Evolutionary conservation across 2,888 invertebrate genomes (phyloP).

Genomic region (Pogonocherus hispidulus): DNA sequence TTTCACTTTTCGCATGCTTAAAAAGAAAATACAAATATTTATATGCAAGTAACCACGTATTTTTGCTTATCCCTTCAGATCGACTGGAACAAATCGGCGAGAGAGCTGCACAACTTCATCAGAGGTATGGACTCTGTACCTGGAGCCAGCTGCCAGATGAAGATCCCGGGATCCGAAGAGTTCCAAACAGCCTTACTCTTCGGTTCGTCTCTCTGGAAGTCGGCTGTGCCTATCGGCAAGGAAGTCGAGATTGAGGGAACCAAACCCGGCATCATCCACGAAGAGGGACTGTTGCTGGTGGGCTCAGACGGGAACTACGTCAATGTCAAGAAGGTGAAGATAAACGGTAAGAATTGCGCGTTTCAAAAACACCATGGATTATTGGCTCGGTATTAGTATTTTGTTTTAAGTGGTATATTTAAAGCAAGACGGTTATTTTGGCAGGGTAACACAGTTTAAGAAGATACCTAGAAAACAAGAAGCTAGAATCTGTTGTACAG

Average conservation of each 20-base stretch:
- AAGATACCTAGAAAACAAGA: too few relatives aligned
- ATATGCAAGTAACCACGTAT: too few relatives aligned
- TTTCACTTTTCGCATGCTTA: too few relatives aligned
- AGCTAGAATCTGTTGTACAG: too few relatives aligned
- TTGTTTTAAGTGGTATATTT: too few relatives aligned
- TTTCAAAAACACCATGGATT: neutral
- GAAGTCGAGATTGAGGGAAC: conserved; percentile 75
- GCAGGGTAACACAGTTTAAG: too few relatives aligned
- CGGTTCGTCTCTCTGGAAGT: conserved; percentile 83
- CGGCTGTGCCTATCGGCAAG: conserved; percentile 71
- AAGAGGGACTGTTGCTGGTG: conserved; percentile 83
- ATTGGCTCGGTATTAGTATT: neutral
- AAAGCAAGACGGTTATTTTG: too few relatives aligned
- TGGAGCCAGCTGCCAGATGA: conserved; percentile 79
- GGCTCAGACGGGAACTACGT: conserved; percentile 86
- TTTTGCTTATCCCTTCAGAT: too few relatives aligned
- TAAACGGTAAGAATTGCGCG: conserved; percentile 55
- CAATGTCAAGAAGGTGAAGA: conserved; percentile 66
- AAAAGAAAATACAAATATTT: too few relatives aligned
- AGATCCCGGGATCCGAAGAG: conserved; percentile 66
- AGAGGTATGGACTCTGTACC: conserved; percentile 95
- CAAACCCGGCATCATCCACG: conserved; percentile 79
- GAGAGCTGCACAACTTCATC: conserved; percentile 92
- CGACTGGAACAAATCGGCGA: conserved; percentile 79
- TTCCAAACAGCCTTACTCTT: conserved; percentile 81